A percentile compares a stretch with the other conserved stretches of the same genome.
phyloP scores from a whole-genome alignment of 92 coral and sea anemone species.

The Paramuricea clavata region DNA sequence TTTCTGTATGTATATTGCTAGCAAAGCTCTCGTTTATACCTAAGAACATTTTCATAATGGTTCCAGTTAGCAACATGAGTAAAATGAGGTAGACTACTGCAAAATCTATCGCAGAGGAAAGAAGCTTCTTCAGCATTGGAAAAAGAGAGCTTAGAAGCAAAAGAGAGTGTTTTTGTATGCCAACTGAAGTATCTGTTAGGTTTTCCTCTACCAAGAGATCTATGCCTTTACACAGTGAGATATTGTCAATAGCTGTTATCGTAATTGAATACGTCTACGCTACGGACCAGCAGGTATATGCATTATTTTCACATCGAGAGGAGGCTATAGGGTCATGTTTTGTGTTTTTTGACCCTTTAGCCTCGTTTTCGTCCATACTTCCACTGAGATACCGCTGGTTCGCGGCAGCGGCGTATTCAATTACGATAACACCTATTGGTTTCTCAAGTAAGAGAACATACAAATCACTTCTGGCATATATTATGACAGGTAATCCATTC shows the following conservation, averaged over 20 bases:
- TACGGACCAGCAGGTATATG: no score
- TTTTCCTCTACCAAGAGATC: conserved; percentile 52
- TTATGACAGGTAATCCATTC: conserved; percentile 59
- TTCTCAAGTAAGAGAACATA: conserved; percentile 60
- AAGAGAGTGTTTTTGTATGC: not conserved
- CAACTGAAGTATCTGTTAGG: not conserved
- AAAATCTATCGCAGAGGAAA: conserved; percentile 57
- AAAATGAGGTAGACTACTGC: conserved; percentile 56
- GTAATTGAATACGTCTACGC: no score
- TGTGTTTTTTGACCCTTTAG: no score
- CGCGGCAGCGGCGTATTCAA: no score
- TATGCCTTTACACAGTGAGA: conserved; percentile 57
- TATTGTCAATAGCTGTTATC: no score
- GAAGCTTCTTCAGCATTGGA: conserved; percentile 30
- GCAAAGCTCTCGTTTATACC: conserved; percentile 49
- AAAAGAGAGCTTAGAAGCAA: not conserved
- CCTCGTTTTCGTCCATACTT: no score
- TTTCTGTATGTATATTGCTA: conserved; percentile 36
- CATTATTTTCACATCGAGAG: no score
- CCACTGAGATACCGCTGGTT: no score
- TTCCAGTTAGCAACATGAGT: conserved; percentile 46
- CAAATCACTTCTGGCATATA: conserved; percentile 28
- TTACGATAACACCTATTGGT: no score
- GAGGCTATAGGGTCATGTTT: no score
- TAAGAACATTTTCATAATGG: conserved; percentile 56